phyloP scores from a whole-genome alignment of 1,140 invertebrate genomes.

The Drosophila pachea region DNA sequence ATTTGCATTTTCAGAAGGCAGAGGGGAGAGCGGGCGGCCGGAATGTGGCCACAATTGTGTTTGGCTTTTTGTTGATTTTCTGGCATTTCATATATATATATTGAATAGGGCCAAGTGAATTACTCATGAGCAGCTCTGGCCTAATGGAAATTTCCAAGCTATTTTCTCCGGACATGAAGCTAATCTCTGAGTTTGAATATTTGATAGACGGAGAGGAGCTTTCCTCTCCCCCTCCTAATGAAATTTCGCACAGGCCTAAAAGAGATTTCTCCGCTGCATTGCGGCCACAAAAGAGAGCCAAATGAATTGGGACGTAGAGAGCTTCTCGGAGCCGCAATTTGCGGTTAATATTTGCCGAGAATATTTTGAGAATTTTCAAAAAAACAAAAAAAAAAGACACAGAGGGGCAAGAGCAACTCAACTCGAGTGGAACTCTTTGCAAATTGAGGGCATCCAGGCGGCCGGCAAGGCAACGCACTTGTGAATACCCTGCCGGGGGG shows the following conservation, averaged over 20 bases:
- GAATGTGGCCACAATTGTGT: slow-evolving; percentile 11
- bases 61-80: slow-evolving; percentile 29
- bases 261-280: no score
- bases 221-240: no score
- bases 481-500: not conserved
- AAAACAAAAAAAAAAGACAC: slow-evolving; percentile 1
- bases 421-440: slow-evolving; percentile 35
- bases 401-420: slow-evolving; percentile 16
- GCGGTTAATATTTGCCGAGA: slow-evolving; percentile 22
- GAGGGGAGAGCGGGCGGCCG: not conserved
- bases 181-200: no score
- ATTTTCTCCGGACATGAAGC: not conserved
- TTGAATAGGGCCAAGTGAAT: slow-evolving; percentile 34
- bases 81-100: slow-evolving; percentile 17
- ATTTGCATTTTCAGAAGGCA: slow-evolving; percentile 41
- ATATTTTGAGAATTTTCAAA: slow-evolving; percentile 7
- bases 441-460: slow-evolving; percentile 66
- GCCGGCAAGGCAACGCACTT: slow-evolving; percentile 19
- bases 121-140: slow-evolving; percentile 17
- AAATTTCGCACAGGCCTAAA: no score
- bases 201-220: no score
- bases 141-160: not conserved
- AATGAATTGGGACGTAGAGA: slow-evolving; percentile 9
- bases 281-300: no score
- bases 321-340: slow-evolving; percentile 4